Percentiles rank a stretch among this genome's conserved stretches.
These are phyloP conservation scores for Chascanopsetta lugubris DNA, from an alignment of 2,113 vertebrate species.

Conservation along the genomic window DNA sequence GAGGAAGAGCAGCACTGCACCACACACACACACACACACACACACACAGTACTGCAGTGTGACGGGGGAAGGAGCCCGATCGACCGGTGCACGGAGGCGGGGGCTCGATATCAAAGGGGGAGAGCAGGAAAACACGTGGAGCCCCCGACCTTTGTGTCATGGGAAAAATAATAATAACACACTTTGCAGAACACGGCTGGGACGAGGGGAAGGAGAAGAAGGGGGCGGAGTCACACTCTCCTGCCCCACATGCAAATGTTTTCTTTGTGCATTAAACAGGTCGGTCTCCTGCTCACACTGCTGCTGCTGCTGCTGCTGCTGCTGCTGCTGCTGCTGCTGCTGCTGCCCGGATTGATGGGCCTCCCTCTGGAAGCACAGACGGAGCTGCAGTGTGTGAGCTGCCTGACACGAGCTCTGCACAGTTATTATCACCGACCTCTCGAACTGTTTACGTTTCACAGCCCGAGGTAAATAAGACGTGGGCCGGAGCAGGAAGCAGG, in stretches of 20 bases:
- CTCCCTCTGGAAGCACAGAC: not conserved
- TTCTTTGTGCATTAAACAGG: not conserved
- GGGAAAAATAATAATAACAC: not conserved
- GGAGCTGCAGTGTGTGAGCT: not conserved
- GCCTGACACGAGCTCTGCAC: not conserved
- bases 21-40: not conserved
- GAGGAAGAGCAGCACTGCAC: slow-evolving; percentile 11
- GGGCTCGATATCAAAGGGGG: not conserved
- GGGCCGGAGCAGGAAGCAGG: no score
- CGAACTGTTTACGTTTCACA: not conserved
- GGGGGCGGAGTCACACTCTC: not conserved
- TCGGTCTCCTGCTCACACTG: not conserved
- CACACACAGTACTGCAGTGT: not conserved
- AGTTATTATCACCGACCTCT: not conserved
- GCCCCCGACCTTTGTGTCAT: not conserved
- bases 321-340: no score
- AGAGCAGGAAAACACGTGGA: not conserved
- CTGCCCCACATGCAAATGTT: not conserved
- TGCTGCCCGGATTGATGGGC: not conserved
- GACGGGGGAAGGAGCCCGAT: not conserved
- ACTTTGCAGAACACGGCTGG: not conserved
- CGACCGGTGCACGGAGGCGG: not conserved
- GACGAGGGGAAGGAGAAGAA: no score
- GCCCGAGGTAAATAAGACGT: not conserved
- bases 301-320: no score